Percentiles rank a stretch among this genome's conserved stretches.
Evolutionary conservation across 2,888 invertebrate genomes (phyloP).

Genomic region (Parthenolecanium corni): DNA sequence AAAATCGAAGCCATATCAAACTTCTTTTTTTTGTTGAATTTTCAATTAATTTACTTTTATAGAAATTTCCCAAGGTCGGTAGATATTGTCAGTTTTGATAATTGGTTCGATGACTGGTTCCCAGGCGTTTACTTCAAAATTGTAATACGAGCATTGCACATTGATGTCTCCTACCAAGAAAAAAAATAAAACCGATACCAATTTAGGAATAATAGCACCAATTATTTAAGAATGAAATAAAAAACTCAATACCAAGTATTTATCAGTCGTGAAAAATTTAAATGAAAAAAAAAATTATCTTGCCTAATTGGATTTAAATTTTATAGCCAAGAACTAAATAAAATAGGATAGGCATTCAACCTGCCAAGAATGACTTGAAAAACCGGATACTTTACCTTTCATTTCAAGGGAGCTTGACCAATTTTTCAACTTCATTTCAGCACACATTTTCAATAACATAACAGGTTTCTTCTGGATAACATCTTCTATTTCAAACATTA

Average conservation of each 20-base stretch:
- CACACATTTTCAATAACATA: conserved; percentile 45
- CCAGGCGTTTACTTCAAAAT: conserved; percentile 60
- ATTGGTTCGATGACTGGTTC: conserved; percentile 73
- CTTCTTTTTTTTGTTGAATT: neutral
- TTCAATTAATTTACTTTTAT: conserved; percentile 44
- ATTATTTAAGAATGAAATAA: neutral
- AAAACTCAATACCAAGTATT: too few relatives aligned
- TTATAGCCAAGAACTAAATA: too few relatives aligned
- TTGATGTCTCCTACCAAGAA: conserved; percentile 37
- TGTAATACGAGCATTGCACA: conserved; percentile 51
- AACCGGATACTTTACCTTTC: conserved; percentile 38
- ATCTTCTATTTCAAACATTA: conserved; percentile 42
- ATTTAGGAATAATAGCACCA: neutral
- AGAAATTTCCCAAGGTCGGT: conserved; percentile 59
- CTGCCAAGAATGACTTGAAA: too few relatives aligned
- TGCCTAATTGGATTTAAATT: too few relatives aligned
- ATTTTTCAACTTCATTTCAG: conserved; percentile 51
- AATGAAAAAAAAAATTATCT: too few relatives aligned
- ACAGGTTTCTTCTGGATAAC: conserved; percentile 43
- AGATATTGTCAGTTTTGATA: conserved; percentile 51
- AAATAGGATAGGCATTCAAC: too few relatives aligned
- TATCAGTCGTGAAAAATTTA: too few relatives aligned
- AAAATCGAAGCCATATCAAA: too few relatives aligned
- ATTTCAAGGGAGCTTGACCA: conserved; percentile 52
- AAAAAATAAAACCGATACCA: neutral